A percentile compares a stretch with the other conserved stretches of the same genome.
phyloP scores from a whole-genome alignment of 2,797 vertebrate genomes.

The Pyrrhura leucotis region DNA sequence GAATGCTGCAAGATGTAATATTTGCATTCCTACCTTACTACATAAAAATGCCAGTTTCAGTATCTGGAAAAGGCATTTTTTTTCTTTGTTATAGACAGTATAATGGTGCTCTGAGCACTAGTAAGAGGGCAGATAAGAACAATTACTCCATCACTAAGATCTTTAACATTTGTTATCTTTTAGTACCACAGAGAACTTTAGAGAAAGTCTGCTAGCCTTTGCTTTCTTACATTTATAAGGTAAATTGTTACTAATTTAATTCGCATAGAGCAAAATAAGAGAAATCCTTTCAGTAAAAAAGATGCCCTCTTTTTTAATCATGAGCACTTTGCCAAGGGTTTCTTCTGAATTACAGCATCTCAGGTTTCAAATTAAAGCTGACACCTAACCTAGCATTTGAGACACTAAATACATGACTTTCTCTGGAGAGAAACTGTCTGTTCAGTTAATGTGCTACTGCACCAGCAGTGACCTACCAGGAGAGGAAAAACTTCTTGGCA shows the following conservation, averaged over 20 bases:
- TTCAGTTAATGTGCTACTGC: background rate
- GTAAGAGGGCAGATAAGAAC: background rate
- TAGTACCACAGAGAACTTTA: background rate
- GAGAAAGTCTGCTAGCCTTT: background rate
- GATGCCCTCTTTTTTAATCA: background rate
- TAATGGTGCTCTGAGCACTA: background rate
- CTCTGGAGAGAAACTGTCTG: conserved; percentile 5
- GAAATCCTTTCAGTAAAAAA: background rate
- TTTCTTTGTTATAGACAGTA: background rate
- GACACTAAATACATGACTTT: background rate
- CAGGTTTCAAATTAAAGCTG: conserved; percentile 36
- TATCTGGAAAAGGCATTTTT: background rate
- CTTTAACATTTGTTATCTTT: background rate
- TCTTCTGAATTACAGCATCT: conserved; percentile 7
- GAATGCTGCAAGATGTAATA: background rate
- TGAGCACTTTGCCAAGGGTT: background rate
- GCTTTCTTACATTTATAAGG: background rate
- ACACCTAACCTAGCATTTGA: conserved; percentile 3
- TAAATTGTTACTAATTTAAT: background rate
- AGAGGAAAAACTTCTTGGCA: conserved; percentile 5
- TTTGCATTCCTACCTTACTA: background rate
- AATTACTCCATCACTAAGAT: background rate
- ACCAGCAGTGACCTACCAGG: background rate
- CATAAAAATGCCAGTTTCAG: background rate
- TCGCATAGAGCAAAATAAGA: background rate